A percentile compares a stretch with the other conserved stretches of the same genome.
phyloP scores from a whole-genome alignment of 2,797 vertebrate genomes.

The Lithobates pipiens region DNA sequence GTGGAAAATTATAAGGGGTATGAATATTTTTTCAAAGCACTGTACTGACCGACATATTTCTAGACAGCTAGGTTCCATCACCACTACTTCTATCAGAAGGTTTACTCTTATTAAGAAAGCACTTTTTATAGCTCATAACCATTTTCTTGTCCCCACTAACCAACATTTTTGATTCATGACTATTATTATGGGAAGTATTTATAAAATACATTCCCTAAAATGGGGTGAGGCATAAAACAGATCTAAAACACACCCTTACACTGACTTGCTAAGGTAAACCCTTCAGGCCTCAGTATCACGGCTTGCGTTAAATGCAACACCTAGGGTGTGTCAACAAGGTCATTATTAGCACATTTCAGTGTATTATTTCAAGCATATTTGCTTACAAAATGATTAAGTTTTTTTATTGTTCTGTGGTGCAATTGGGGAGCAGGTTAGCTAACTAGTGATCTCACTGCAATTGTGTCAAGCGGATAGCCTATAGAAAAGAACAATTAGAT shows the following conservation, averaged over 20 bases:
- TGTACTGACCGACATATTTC: too few relatives aligned
- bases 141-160: neutral
- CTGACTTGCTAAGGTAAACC: constrained; percentile 40
- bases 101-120: too few relatives aligned
- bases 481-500: constrained; percentile 41
- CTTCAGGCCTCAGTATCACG: constrained; percentile 49
- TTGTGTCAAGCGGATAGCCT: constrained; percentile 28
- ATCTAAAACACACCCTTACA: constrained; percentile 39
- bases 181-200: constrained; percentile 29
- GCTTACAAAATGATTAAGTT: constrained; percentile 48
- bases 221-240: constrained; percentile 31
- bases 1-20: too few relatives aligned
- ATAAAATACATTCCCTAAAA: constrained; percentile 12
- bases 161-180: neutral
- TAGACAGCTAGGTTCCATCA: too few relatives aligned
- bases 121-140: neutral
- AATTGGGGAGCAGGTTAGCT: constrained; percentile 38
- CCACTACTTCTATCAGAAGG: too few relatives aligned
- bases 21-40: too few relatives aligned
- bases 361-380: constrained; percentile 44
- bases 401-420: constrained; percentile 37
- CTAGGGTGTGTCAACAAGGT: constrained; percentile 41
- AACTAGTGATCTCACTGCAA: constrained; percentile 45
- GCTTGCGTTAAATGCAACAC: constrained; percentile 44
- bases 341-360: constrained; percentile 33